A percentile compares a stretch with the other conserved stretches of the same genome.
phyloP scores from a whole-genome alignment of 2,888 invertebrate genomes.

The Polylopha cassiicola region DNA sequence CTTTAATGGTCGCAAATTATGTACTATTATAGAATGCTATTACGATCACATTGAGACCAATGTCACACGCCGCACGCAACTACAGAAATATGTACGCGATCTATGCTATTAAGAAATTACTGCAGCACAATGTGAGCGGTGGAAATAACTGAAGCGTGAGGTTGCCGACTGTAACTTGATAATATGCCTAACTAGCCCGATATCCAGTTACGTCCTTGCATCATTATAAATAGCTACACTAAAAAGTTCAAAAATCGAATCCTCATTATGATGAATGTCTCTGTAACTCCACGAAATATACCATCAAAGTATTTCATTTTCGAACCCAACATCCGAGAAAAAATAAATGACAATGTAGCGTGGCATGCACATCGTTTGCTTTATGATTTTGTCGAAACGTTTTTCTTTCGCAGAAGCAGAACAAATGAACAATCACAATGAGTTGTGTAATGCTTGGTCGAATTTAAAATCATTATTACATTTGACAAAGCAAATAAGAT shows the following conservation, averaged over 20 bases:
- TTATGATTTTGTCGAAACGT: slow-evolving; percentile 5
- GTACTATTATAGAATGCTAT: not conserved
- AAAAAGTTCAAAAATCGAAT: slow-evolving; percentile 2
- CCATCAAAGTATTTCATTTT: too few relatives aligned
- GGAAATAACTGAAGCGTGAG: slow-evolving; percentile 17
- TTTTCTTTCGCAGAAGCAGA: not conserved
- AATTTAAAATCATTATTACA: too few relatives aligned
- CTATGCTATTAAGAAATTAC: slow-evolving; percentile 5
- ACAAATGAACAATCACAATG: slow-evolving; percentile 12
- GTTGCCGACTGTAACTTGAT: slow-evolving; percentile 12
- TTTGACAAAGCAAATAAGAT: too few relatives aligned
- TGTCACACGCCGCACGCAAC: slow-evolving; percentile 2
- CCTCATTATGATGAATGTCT: too few relatives aligned
- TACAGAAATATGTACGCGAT: slow-evolving; percentile 2
- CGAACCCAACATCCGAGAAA: too few relatives aligned
- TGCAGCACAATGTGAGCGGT: slow-evolving; percentile 11
- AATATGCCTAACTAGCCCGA: slow-evolving; percentile 9
- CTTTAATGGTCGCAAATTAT: not conserved
- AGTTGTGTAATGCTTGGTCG: slow-evolving; percentile 9
- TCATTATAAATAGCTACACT: slow-evolving; percentile 8
- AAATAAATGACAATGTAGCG: too few relatives aligned
- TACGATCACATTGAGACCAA: slow-evolving; percentile 2
- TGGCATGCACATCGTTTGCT: too few relatives aligned
- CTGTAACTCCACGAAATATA: too few relatives aligned
- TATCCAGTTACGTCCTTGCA: slow-evolving; percentile 15